Percentiles rank a stretch among this genome's conserved stretches.
Evolutionary conservation across 2,113 vertebrate genomes (phyloP).

Genomic region (Sitta europaea): DNA sequence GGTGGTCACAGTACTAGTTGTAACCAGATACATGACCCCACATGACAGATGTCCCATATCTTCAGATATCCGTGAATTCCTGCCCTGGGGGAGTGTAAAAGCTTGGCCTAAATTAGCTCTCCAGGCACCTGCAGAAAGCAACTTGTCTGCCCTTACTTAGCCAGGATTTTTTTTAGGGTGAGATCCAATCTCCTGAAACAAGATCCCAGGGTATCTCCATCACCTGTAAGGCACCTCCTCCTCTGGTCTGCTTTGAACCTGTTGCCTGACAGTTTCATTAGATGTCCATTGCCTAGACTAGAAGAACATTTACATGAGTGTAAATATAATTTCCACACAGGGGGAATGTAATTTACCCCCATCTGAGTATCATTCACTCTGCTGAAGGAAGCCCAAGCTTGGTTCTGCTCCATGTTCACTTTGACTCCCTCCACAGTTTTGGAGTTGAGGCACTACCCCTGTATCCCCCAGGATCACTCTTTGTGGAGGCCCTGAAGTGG

Average conservation of each 20-base stretch:
- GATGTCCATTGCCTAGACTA: background rate
- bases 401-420: rapidly evolving
- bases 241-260: background rate
- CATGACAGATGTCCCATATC: background rate
- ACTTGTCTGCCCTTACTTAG: background rate
- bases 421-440: background rate
- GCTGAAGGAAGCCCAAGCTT: background rate
- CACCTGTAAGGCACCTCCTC: background rate
- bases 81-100: background rate
- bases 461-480: background rate
- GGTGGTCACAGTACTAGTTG: background rate
- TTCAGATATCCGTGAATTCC: background rate
- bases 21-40: background rate
- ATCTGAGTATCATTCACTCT: background rate
- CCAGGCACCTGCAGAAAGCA: background rate
- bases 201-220: background rate
- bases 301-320: background rate
- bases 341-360: background rate
- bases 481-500: background rate
- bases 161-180: background rate
- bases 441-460: background rate
- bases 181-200: background rate
- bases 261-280: background rate
- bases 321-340: background rate
- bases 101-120: background rate